A percentile compares a stretch with the other conserved stretches of the same genome.
Evolutionary conservation across 2,888 invertebrate genomes (phyloP).

Genomic region (Neoaliturus tenellus): DNA sequence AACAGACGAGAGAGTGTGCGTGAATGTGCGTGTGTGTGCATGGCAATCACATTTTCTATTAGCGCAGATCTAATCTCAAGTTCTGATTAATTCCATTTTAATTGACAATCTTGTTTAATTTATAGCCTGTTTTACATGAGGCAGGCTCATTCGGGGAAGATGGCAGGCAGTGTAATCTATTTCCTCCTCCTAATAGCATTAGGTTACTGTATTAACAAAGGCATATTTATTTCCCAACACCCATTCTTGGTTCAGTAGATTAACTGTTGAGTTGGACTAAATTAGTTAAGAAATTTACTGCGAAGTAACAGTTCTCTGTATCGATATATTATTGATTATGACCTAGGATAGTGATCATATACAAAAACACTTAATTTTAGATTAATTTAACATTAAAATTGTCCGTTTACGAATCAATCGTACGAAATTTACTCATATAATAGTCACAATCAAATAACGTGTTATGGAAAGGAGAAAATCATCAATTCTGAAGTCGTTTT

Average conservation of each 20-base stretch:
- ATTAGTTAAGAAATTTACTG: no score
- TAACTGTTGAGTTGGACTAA: background rate
- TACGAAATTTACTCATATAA: no score
- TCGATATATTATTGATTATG: no score
- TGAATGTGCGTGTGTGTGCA: background rate
- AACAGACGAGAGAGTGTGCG: background rate
- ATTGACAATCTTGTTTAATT: constrained; percentile 53
- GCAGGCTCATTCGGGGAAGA: constrained; percentile 8
- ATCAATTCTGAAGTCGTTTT: no score
- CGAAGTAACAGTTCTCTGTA: no score
- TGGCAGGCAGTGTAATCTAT: constrained; percentile 34
- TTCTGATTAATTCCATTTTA: constrained; percentile 53
- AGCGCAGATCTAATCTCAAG: constrained; percentile 47
- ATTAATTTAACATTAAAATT: no score
- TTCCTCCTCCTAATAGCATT: constrained; percentile 31
- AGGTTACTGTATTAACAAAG: constrained; percentile 33
- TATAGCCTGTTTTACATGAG: constrained; percentile 45
- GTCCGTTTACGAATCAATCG: no score
- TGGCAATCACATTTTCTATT: constrained; percentile 51
- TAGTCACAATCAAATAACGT: no score
- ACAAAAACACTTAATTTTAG: no score
- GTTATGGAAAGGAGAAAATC: no score
- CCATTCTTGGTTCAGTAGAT: constrained; percentile 21
- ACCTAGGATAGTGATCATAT: no score
- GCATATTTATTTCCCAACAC: constrained; percentile 17